A percentile compares a stretch with the other conserved stretches of the same genome.
phyloP scores from a whole-genome alignment of 2,797 vertebrate species.

The Epinephelus malabaricus region DNA sequence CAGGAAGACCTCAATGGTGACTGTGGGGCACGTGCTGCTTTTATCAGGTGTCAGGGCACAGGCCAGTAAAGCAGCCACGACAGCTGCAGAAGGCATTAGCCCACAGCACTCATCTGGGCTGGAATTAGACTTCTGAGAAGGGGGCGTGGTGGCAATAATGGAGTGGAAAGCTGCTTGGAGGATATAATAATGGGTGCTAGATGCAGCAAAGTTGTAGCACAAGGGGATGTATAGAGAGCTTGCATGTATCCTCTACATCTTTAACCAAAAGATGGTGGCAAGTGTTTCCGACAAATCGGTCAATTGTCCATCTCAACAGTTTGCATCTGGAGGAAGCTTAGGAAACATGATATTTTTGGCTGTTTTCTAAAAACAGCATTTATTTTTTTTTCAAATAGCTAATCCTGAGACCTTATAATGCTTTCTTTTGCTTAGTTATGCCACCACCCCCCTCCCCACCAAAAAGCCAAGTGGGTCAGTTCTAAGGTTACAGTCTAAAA shows the following conservation, averaged over 20 bases:
- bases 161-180: slow-evolving; percentile 14
- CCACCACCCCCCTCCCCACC: not conserved
- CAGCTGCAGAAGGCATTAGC: slow-evolving; percentile 69
- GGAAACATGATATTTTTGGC: not conserved
- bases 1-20: slow-evolving; percentile 11
- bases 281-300: not conserved
- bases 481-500: slow-evolving; percentile 35
- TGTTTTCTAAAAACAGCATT: not conserved
- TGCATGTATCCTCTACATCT: not conserved
- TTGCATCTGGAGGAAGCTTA: not conserved
- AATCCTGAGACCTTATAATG: not conserved
- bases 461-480: slow-evolving; percentile 36
- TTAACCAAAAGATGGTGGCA: not conserved
- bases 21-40: slow-evolving; percentile 56
- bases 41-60: slow-evolving; percentile 35
- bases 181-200: not conserved
- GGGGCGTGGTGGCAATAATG: not conserved
- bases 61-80: slow-evolving; percentile 40
- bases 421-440: not conserved
- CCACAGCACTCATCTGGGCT: slow-evolving; percentile 35
- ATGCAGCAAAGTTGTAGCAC: not conserved
- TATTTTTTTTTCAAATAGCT: too few relatives aligned
- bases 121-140: slow-evolving; percentile 76
- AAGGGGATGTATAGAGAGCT: not conserved
- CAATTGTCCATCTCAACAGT: not conserved